These are phyloP conservation scores for Andrena camellia DNA, from an alignment of 2,888 invertebrate species.

Conservation along the genomic window DNA sequence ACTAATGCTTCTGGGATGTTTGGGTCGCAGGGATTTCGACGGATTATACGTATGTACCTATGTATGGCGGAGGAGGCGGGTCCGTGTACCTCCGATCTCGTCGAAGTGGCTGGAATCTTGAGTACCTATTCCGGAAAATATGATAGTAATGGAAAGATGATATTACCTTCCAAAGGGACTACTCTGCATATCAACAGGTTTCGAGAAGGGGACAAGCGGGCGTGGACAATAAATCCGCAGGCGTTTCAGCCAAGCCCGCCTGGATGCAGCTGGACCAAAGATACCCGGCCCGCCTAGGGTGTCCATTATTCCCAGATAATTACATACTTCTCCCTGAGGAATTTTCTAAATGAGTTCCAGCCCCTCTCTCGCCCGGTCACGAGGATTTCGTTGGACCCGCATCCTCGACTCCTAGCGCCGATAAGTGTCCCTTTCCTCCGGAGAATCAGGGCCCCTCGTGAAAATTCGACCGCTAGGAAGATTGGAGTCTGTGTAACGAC, in stretches of 20 bases:
- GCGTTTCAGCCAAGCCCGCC: slow-evolving; percentile 16
- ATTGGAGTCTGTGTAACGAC: neutral
- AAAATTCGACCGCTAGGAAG: slow-evolving; percentile 12
- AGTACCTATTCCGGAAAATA: too few relatives aligned
- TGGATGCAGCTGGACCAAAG: slow-evolving; percentile 53
- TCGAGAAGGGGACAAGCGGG: neutral
- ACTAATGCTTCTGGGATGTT: too few relatives aligned
- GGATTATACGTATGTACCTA: too few relatives aligned
- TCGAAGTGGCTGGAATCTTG: too few relatives aligned
- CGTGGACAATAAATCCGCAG: slow-evolving; percentile 64
- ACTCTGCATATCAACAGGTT: too few relatives aligned
- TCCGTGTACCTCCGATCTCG: too few relatives aligned
- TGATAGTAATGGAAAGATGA: too few relatives aligned
- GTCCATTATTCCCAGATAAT: slow-evolving; percentile 78
- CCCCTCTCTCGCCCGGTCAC: slow-evolving; percentile 21
- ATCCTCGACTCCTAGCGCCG: slow-evolving; percentile 15
- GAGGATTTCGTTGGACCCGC: slow-evolving; percentile 20
- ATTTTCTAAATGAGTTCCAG: slow-evolving; percentile 77
- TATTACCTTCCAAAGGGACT: too few relatives aligned
- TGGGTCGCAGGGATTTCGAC: neutral
- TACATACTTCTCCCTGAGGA: slow-evolving; percentile 75
- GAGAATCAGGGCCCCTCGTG: neutral
- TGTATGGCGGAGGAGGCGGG: too few relatives aligned
- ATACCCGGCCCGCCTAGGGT: slow-evolving; percentile 70
- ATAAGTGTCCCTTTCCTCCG: slow-evolving; percentile 33